Conservation (phyloP, 2,888 invertebrate genomes). For the Bellardia bayeri region DNA sequence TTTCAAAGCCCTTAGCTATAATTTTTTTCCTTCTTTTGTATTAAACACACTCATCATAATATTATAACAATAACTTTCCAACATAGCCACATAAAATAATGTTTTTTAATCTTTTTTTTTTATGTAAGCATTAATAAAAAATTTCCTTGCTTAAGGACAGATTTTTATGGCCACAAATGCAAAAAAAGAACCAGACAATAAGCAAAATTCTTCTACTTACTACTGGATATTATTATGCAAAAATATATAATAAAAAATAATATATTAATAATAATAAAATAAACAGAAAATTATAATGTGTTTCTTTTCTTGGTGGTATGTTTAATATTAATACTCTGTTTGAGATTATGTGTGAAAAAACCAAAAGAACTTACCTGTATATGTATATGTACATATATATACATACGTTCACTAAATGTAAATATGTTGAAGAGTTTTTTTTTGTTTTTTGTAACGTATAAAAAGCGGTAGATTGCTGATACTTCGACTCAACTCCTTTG, state of each 20-base stretch:
- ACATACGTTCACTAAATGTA: slow-evolving; percentile 9
- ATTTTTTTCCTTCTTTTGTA: slow-evolving; percentile 11
- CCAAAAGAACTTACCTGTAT: slow-evolving; percentile 43
- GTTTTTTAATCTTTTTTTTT: slow-evolving; percentile 34
- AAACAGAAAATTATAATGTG: slow-evolving; percentile 37
- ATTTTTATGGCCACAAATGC: slow-evolving; percentile 42
- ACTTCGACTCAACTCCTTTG: background rate
- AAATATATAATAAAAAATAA: slow-evolving; percentile 22
- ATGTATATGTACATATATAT: slow-evolving; percentile 17
- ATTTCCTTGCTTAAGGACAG: slow-evolving; percentile 35
- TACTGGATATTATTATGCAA: slow-evolving; percentile 22
- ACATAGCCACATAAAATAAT: background rate
- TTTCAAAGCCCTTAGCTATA: slow-evolving; percentile 20
- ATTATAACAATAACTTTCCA: slow-evolving; percentile 8
- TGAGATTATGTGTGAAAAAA: background rate
- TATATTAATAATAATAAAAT: slow-evolving; percentile 43
- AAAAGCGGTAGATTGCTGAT: slow-evolving; percentile 39
- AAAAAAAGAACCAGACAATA: background rate
- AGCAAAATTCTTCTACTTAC: slow-evolving; percentile 36
- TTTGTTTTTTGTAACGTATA: background rate
- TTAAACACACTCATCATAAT: slow-evolving; percentile 29
- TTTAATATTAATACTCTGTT: background rate
- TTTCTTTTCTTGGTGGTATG: background rate
- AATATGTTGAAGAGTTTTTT: background rate
- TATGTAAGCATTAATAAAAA: slow-evolving; percentile 17